Percentiles rank a stretch among this genome's conserved stretches.
phyloP scores from a whole-genome alignment of 1,140 invertebrate species.

The Wasmannia auropunctata region DNA sequence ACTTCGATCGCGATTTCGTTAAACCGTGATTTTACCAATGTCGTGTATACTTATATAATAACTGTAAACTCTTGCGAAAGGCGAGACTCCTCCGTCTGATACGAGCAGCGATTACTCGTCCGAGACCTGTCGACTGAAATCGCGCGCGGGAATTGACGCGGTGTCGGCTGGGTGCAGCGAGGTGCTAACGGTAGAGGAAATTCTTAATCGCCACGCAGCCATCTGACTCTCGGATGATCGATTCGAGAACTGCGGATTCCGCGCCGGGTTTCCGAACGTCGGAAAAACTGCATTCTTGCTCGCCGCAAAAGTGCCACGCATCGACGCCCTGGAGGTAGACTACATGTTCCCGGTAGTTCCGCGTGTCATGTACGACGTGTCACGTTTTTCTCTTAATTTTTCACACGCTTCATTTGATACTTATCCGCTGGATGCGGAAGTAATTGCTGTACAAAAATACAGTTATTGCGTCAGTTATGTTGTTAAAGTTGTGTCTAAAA shows the following conservation, averaged over 20 bases:
- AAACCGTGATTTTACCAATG: neutral
- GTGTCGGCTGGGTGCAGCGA: neutral
- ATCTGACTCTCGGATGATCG: constrained; percentile 13
- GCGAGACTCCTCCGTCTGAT: constrained; percentile 1
- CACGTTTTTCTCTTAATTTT: neutral
- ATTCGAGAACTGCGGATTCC: constrained; percentile 22
- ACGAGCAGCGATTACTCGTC: constrained; percentile 30
- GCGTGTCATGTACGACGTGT: neutral
- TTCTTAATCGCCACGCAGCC: constrained; percentile 32
- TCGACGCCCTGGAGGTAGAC: neutral
- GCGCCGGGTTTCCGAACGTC: neutral
- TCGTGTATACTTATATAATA: constrained; percentile 34
- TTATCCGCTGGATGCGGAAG: neutral
- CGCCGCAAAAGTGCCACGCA: neutral
- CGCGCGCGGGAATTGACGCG: constrained; percentile 20
- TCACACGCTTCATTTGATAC: neutral
- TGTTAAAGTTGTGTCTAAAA: neutral
- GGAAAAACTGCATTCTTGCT: neutral
- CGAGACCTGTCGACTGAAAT: constrained; percentile 12
- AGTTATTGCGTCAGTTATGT: neutral
- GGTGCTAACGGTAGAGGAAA: constrained; percentile 49
- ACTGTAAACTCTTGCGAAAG: constrained; percentile 40
- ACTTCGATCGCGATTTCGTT: neutral
- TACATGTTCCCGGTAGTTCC: neutral
- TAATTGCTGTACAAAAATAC: neutral